Conservation (phyloP, 2,797 vertebrate genomes). For the Prunella strophiata region DNA sequence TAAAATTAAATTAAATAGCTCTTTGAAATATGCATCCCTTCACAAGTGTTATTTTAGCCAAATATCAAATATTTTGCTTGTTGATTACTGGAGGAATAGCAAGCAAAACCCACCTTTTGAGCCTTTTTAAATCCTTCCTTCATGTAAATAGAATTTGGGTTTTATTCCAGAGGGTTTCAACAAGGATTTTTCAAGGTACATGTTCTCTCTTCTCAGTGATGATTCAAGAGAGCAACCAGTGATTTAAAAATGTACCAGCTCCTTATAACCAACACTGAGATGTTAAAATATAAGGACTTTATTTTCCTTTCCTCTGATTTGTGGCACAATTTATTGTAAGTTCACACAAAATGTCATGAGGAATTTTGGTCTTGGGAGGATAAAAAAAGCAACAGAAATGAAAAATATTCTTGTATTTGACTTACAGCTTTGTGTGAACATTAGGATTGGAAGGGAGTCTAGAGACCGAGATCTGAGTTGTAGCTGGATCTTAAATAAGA, state of each 20-base stretch:
- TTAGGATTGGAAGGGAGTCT: not conserved
- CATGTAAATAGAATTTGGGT: not conserved
- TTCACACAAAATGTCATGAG: not conserved
- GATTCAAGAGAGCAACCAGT: not conserved
- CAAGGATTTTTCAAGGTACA: not conserved
- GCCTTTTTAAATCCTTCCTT: not conserved
- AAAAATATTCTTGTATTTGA: not conserved
- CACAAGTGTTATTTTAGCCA: not conserved
- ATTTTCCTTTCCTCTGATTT: not conserved
- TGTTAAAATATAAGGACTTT: not conserved
- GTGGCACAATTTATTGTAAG: not conserved
- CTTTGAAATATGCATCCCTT: not conserved
- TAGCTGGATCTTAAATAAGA: slow-evolving; percentile 46
- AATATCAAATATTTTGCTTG: not conserved
- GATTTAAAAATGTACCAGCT: not conserved
- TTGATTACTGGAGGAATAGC: not conserved
- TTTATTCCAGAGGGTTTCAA: not conserved
- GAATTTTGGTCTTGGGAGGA: not conserved
- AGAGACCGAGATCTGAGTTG: not conserved
- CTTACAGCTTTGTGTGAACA: not conserved
- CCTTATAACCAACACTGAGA: not conserved
- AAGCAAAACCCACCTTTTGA: not conserved
- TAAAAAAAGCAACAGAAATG: not conserved
- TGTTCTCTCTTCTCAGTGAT: not conserved
- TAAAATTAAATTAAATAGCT: not conserved